Evolutionary conservation across 2,888 invertebrate species (phyloP).

Genomic region (Drosophila recens): DNA sequence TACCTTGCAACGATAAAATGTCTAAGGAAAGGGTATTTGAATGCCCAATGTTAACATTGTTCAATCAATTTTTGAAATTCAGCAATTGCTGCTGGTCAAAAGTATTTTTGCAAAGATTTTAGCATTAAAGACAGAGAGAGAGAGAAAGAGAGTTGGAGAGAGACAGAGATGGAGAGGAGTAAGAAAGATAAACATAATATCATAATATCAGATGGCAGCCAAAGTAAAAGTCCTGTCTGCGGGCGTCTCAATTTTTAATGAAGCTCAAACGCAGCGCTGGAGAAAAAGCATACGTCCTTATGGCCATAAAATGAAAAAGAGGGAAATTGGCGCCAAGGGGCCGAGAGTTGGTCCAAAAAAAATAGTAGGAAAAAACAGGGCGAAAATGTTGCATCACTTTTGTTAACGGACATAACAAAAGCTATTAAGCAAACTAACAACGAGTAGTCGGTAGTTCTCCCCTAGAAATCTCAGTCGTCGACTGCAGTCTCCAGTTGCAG

Average conservation of each 20-base stretch:
- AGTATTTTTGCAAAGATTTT: conserved; percentile 6
- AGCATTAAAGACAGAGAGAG: neutral
- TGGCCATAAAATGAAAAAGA: conserved; percentile 58
- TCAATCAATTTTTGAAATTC: conserved; percentile 2
- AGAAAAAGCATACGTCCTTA: conserved; percentile 24
- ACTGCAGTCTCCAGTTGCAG: conserved; percentile 1
- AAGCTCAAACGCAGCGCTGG: conserved; percentile 36
- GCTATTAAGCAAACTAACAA: conserved; percentile 53
- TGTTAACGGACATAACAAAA: conserved; percentile 38
- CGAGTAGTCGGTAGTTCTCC: conserved; percentile 12
- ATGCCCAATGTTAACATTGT: neutral
- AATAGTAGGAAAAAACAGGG: neutral
- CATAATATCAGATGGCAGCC: conserved; percentile 41
- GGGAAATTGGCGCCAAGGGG: conserved; percentile 55
- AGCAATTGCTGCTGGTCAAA: neutral
- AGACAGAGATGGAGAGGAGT: neutral
- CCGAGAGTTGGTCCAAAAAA: conserved; percentile 17
- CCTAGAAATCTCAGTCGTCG: neutral
- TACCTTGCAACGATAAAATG: neutral
- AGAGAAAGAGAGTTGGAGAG: neutral
- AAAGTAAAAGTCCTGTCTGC: conserved; percentile 56
- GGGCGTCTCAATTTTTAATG: conserved; percentile 62
- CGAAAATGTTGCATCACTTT: conserved; percentile 52
- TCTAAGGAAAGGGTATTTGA: conserved; percentile 4
- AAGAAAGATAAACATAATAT: conserved; percentile 10